These are phyloP conservation scores for Sarcophaga bullata DNA, from an alignment of 1,140 invertebrate genomes.

Conservation along the genomic window DNA sequence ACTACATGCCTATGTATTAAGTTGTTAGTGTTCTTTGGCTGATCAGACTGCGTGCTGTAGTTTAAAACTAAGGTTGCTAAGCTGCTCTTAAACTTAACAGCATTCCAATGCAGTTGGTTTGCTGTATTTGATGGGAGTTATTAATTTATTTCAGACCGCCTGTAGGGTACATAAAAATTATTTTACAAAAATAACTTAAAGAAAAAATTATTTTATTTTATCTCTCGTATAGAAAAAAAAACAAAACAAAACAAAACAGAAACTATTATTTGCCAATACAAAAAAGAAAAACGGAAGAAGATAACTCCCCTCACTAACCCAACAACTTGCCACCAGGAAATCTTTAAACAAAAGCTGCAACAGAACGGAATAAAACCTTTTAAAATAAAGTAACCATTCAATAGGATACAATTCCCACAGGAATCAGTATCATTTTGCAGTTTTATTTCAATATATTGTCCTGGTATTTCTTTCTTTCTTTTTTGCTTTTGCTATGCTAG, in stretches of 20 bases:
- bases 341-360: not conserved
- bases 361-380: not conserved
- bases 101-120: too few species aligned
- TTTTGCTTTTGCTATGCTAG: too few species aligned
- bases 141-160: too few species aligned
- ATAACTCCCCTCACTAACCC: not conserved
- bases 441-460: slow-evolving; percentile 22
- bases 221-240: not conserved
- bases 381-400: slow-evolving; percentile 13
- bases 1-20: too few species aligned
- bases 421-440: slow-evolving; percentile 20
- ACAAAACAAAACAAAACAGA: not conserved
- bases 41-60: too few species aligned
- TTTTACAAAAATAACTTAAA: not conserved
- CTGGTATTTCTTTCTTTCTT: too few species aligned
- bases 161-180: too few species aligned
- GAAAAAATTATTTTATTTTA: slow-evolving; percentile 3
- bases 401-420: slow-evolving; percentile 23
- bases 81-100: too few species aligned
- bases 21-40: too few species aligned
- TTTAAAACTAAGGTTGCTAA: too few species aligned
- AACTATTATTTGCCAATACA: not conserved
- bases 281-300: not conserved
- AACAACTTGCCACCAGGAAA: not conserved
- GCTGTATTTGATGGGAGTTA: too few species aligned